Conservation (phyloP, 2,888 invertebrate genomes). For the Lepeophtheirus nordmannii region DNA sequence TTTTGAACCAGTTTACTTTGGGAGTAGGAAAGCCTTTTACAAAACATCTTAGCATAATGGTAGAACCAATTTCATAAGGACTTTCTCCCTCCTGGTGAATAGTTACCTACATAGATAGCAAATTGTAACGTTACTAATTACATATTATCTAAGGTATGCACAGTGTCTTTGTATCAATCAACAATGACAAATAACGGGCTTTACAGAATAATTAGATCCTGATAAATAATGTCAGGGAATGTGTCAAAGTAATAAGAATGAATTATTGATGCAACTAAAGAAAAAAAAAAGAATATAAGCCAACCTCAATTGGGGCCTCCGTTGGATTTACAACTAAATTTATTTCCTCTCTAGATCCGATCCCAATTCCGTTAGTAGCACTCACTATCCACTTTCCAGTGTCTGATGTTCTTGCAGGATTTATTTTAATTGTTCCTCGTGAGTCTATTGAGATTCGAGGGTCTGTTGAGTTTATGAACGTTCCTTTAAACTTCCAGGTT, state of each 20-base stretch:
- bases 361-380: background rate
- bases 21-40: background rate
- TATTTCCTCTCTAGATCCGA: background rate
- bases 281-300: background rate
- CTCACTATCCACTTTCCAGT: constrained; percentile 1
- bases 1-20: background rate
- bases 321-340: background rate
- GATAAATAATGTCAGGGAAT: too few species aligned
- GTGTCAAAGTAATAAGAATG: too few species aligned
- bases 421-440: background rate
- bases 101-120: too few species aligned
- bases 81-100: too few species aligned
- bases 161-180: too few species aligned
- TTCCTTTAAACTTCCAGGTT: background rate
- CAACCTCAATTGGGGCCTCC: background rate
- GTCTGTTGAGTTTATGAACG: background rate
- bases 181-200: too few species aligned
- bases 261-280: background rate
- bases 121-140: too few species aligned
- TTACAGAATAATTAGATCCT: too few species aligned
- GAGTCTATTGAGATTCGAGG: background rate
- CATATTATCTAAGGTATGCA: too few species aligned
- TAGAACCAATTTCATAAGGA: too few species aligned
- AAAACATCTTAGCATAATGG: background rate
- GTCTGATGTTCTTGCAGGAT: background rate